A percentile compares a stretch with the other conserved stretches of the same genome.
Evolutionary conservation across 2,888 invertebrate genomes (phyloP).

Genomic region (Hedya salicella): DNA sequence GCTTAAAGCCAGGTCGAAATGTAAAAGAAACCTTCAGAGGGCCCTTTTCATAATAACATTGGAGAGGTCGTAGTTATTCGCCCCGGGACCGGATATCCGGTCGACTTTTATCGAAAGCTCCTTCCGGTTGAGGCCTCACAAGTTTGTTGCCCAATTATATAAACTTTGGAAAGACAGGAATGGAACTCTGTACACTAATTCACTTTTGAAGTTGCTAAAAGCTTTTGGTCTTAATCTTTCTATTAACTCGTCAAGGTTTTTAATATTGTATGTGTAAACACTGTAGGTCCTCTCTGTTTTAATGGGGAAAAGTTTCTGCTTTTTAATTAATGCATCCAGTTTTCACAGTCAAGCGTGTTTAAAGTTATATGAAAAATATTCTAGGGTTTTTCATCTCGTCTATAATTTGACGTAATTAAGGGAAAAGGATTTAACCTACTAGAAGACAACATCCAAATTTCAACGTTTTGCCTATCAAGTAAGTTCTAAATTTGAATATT

Average conservation of each 20-base stretch:
- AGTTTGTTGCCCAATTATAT: slow-evolving; percentile 69
- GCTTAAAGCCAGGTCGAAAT: slow-evolving; percentile 36
- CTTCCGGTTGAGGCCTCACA: slow-evolving; percentile 46
- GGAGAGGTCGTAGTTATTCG: slow-evolving; percentile 51
- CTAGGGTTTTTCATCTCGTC: background rate
- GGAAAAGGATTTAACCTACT: too few species aligned
- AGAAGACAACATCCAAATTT: too few species aligned
- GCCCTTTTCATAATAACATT: slow-evolving; percentile 64
- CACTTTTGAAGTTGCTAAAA: slow-evolving; percentile 49
- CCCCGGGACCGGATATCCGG: slow-evolving; percentile 63
- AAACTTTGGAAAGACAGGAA: slow-evolving; percentile 54
- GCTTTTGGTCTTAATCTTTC: slow-evolving; percentile 50
- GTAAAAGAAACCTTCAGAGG: slow-evolving; percentile 43
- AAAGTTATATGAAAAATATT: background rate
- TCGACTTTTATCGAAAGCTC: slow-evolving; percentile 59
- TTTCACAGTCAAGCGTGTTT: background rate
- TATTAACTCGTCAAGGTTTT: slow-evolving; percentile 42
- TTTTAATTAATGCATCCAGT: slow-evolving; percentile 14
- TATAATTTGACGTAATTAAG: too few species aligned
- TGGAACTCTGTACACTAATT: slow-evolving; percentile 53
- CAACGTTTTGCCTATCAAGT: too few species aligned
- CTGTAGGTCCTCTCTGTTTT: background rate
- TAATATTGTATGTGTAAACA: slow-evolving; percentile 36
- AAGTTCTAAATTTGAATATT: too few species aligned
- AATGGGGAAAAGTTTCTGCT: slow-evolving; percentile 9